Conservation (phyloP, 2,797 vertebrate species). For the Smutsia temminckii region DNA sequence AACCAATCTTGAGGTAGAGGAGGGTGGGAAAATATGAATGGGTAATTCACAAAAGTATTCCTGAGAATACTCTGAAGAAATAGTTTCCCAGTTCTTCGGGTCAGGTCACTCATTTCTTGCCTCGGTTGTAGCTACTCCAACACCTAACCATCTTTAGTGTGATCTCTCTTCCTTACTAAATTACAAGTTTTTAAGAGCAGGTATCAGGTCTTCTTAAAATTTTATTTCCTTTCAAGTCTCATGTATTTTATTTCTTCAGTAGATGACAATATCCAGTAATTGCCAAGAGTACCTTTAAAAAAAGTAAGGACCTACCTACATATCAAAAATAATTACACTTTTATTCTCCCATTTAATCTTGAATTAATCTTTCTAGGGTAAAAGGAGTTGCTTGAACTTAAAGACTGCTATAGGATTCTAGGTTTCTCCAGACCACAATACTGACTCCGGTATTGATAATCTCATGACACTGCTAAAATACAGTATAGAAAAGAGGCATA, state of each 20-base stretch:
- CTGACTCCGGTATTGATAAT: not conserved
- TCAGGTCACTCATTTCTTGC: not conserved
- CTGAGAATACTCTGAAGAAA: not conserved
- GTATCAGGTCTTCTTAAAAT: not conserved
- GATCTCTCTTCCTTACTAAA: not conserved
- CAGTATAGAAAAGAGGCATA: not conserved
- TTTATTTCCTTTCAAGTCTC: not conserved
- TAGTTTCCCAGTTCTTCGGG: not conserved
- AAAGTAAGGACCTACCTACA: not conserved
- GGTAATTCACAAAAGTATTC: not conserved
- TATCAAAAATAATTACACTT: not conserved
- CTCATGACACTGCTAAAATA: not conserved
- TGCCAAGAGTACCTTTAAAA: not conserved
- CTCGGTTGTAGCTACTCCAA: not conserved
- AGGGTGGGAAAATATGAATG: not conserved
- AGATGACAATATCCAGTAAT: not conserved
- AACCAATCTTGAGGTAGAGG: not conserved
- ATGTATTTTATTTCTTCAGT: not conserved
- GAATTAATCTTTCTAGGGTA: not conserved
- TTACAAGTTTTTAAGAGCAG: not conserved
- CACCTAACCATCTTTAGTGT: not conserved
- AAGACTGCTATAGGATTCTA: not conserved
- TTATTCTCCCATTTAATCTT: not conserved
- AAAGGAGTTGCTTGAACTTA: not conserved
- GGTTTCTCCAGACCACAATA: not conserved